These are phyloP conservation scores for Microctenopoma stevenorrisi DNA, from an alignment of 2,797 vertebrate genomes.

Conservation along the genomic window DNA sequence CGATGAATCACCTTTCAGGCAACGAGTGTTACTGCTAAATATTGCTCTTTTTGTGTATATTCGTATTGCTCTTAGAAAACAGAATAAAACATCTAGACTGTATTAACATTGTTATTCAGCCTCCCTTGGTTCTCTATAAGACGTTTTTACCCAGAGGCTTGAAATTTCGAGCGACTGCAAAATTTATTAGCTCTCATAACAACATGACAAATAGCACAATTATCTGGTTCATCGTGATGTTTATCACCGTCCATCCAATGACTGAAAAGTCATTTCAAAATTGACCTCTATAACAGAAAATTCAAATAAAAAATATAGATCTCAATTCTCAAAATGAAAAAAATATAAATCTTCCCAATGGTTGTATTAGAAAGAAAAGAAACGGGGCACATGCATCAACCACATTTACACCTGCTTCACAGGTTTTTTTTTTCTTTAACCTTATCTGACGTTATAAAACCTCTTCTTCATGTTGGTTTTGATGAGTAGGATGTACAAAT, in stretches of 20 bases:
- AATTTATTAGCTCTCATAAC: conserved; percentile 59
- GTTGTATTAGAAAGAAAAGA: conserved; percentile 5
- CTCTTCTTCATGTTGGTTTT: background rate
- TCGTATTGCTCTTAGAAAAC: conserved; percentile 33
- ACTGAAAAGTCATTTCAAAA: conserved; percentile 45
- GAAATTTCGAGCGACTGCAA: conserved; percentile 53
- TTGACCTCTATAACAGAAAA: conserved; percentile 42
- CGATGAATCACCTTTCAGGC: conserved; percentile 55
- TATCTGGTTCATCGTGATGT: conserved; percentile 61
- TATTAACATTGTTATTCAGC: conserved; percentile 46
- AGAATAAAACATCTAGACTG: conserved; percentile 43
- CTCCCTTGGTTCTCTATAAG: conserved; percentile 29
- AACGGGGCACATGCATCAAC: background rate
- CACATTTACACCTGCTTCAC: conserved; percentile 7
- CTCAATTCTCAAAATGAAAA: conserved; percentile 41
- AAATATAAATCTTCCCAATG: conserved; percentile 21
- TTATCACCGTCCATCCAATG: conserved; percentile 57
- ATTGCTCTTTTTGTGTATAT: conserved; percentile 1
- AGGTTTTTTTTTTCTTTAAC: background rate
- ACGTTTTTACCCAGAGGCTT: conserved; percentile 53
- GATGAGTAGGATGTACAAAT: too few species aligned
- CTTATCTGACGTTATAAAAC: background rate
- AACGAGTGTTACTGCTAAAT: conserved; percentile 39
- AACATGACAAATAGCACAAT: conserved; percentile 74
- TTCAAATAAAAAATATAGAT: conserved; percentile 60